These are phyloP conservation scores for Condylura cristata DNA, from an alignment of 2,113 vertebrate species.

Conservation along the genomic window DNA sequence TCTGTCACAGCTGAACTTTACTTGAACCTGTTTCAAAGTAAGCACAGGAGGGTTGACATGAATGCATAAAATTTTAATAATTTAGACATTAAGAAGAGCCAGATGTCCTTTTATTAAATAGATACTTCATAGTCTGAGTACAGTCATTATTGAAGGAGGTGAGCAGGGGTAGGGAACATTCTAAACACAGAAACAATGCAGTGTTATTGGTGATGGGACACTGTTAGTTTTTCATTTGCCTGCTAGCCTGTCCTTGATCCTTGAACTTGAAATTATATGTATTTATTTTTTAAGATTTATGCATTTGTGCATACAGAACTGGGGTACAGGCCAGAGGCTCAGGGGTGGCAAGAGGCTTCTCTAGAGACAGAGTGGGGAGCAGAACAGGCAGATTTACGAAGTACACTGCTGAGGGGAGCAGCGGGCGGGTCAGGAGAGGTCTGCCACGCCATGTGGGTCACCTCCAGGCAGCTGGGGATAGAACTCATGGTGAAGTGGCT, in stretches of 20 bases:
- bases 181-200: background rate
- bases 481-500: too few species aligned
- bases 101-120: constrained; percentile 64
- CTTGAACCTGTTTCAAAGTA: constrained; percentile 71
- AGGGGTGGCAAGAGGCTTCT: too few species aligned
- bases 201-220: background rate
- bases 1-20: constrained; percentile 57
- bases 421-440: too few species aligned
- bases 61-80: constrained; percentile 57
- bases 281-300: too few species aligned
- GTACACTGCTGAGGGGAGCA: too few species aligned
- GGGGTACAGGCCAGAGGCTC: too few species aligned
- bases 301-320: too few species aligned
- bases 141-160: background rate
- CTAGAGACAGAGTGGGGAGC: too few species aligned
- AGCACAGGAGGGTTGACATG: background rate
- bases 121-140: constrained; percentile 37
- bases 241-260: background rate
- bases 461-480: too few species aligned
- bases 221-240: constrained; percentile 2
- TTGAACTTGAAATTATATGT: background rate
- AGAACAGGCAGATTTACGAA: too few species aligned
- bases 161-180: background rate
- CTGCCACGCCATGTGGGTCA: too few species aligned
- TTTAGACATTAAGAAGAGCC: constrained; percentile 60